Evolutionary conservation across 2,888 invertebrate genomes (phyloP).

Genomic region (Tanaodytes sp.): DNA sequence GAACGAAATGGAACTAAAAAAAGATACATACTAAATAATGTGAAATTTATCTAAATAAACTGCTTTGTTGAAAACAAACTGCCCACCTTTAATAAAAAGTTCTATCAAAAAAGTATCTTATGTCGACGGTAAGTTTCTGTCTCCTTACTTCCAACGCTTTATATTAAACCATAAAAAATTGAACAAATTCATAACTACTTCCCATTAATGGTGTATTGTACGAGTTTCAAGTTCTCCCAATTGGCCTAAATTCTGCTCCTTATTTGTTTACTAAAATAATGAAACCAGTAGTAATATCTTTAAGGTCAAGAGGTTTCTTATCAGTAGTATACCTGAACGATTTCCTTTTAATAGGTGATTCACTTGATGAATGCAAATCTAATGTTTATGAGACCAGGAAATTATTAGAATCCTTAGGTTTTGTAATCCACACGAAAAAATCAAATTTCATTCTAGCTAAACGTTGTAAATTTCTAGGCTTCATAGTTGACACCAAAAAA

Average conservation of each 20-base stretch:
- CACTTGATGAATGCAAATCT: neutral
- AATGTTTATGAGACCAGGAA: constrained; percentile 14
- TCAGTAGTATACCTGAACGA: constrained; percentile 51
- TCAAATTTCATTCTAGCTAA: neutral
- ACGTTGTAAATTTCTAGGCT: constrained; percentile 4
- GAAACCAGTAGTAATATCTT: constrained; percentile 28
- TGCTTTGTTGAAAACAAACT: no score
- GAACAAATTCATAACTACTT: constrained; percentile 4
- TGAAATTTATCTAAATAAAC: no score
- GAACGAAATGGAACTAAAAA: no score
- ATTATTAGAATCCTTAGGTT: constrained; percentile 31
- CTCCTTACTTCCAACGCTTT: constrained; percentile 14
- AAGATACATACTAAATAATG: no score
- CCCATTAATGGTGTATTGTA: constrained; percentile 21
- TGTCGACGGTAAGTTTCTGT: neutral
- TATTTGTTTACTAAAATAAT: constrained; percentile 47
- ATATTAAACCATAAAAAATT: constrained; percentile 35
- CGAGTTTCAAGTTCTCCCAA: constrained; percentile 49
- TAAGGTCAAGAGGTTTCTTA: constrained; percentile 22
- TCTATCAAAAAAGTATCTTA: neutral
- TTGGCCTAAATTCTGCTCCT: constrained; percentile 43
- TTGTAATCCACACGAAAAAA: constrained; percentile 28
- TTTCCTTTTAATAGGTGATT: constrained; percentile 35
- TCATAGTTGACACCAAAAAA: constrained; percentile 1
- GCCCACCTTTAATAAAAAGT: no score